A percentile compares a stretch with the other conserved stretches of the same genome.
These are phyloP conservation scores for Pardosa pseudoannulata DNA, from an alignment of 2,888 invertebrate genomes.

Conservation along the genomic window DNA sequence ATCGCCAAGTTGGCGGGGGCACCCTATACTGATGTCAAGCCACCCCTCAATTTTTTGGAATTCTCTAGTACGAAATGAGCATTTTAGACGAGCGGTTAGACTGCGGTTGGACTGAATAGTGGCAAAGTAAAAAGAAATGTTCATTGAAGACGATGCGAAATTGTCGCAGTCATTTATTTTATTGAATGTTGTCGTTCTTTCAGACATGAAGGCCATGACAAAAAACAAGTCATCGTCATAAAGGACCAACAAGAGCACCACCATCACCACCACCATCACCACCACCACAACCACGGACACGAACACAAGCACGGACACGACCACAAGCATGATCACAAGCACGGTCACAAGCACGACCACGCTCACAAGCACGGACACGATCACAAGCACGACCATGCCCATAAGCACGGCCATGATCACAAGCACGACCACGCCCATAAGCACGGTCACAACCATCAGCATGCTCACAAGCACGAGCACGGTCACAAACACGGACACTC, in stretches of 20 bases:
- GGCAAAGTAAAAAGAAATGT: too few relatives aligned
- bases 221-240: background rate
- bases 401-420: background rate
- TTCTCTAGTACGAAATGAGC: too few relatives aligned
- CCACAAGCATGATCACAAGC: background rate
- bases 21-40: too few relatives aligned
- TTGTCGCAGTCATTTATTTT: too few relatives aligned
- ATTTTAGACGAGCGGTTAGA: too few relatives aligned
- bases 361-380: background rate
- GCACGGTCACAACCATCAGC: background rate
- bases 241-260: background rate
- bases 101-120: too few relatives aligned
- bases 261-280: background rate
- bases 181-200: too few relatives aligned
- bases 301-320: background rate
- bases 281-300: background rate
- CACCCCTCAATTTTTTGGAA: too few relatives aligned
- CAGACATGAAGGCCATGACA: background rate
- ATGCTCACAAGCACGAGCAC: background rate
- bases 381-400: background rate
- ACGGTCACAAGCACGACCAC: background rate
- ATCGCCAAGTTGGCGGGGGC: too few relatives aligned
- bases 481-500: background rate
- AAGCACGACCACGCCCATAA: background rate
- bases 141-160: too few relatives aligned